phyloP scores from a whole-genome alignment of 2,113 vertebrate species.

The Heterotis niloticus region DNA sequence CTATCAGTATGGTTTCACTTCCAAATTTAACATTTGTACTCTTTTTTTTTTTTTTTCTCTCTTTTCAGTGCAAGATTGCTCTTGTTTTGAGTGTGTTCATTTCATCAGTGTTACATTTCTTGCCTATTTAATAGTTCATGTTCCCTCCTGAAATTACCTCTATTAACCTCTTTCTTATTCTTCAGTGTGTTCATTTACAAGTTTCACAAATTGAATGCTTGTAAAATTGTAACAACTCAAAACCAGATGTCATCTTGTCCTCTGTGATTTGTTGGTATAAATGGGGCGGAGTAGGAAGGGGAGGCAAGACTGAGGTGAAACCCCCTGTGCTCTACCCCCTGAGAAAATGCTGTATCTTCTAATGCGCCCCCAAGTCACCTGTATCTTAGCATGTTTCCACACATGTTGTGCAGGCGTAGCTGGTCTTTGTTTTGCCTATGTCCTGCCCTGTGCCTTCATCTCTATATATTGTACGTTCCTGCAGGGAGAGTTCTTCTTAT shows the following conservation, averaged over 20 bases:
- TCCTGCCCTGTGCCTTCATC: conserved; percentile 56
- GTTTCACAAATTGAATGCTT: background rate
- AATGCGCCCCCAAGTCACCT: background rate
- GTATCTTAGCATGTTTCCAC: conserved; percentile 27
- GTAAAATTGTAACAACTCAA: background rate
- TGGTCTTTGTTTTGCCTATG: conserved; percentile 42
- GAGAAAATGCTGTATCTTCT: too few relatives aligned
- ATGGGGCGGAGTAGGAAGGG: too few relatives aligned
- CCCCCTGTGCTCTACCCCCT: too few relatives aligned
- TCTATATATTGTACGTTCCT: conserved; percentile 58
- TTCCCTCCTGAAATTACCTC: background rate
- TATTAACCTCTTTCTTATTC: background rate
- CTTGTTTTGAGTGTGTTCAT: conserved; percentile 52
- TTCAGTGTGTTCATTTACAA: too few relatives aligned
- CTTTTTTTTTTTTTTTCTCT: too few relatives aligned
- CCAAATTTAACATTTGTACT: conserved; percentile 70
- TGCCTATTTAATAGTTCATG: conserved; percentile 58
- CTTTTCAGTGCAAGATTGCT: conserved; percentile 63
- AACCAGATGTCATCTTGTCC: background rate
- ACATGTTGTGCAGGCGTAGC: background rate
- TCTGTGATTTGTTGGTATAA: too few relatives aligned
- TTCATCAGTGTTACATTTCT: conserved; percentile 62
- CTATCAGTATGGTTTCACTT: conserved; percentile 84
- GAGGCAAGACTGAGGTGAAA: too few relatives aligned
- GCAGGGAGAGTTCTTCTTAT: conserved; percentile 89